Base-by-base conservation (phyloP, 2,797 vertebrate species). In the Pogonophryne albipinna region DNA sequence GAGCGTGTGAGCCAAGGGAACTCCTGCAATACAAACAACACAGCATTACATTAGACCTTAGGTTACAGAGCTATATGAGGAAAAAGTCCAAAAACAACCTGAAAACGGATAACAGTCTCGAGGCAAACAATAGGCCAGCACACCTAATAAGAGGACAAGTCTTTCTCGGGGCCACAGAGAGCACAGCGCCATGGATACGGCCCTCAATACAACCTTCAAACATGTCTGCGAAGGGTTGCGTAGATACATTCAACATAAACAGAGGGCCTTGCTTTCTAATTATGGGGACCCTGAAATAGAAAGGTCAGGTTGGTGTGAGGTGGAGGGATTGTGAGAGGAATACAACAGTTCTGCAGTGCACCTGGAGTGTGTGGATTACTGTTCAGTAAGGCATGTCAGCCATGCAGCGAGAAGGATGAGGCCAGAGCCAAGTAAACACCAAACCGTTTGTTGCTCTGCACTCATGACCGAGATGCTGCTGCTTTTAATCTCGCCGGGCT, bases 1-100 rank as follows among this genome's bases (percentile, higher is more conserved):
- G 98, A 97, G 73, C 94, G 96, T 6, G 98, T 99, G 87, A 99
- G 95, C 98, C 98, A 99, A 6, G 95, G 97, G 91, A 99, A 99
- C 55, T 98, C 98, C 98, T 99, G 79, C 87, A 94, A 46, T 34
- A 90, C 72, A 91, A 12, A 89, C 1, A 85, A 60, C 63, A 83
- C 10, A 80, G 16, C 3, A 42, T 51, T 23, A 47, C 50, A 56
- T 78, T 55, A 84, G 34, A 59, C 38, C 55, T 68, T 15, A 46
- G 53, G 70, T 23, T 49, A 62, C 7, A 7, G 15, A 10, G 11
- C 10, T 13, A 17, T 63, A 74, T 47, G 13, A 46, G 44, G 4
- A 20, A 13, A 57, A 1, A 14, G 9, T 50, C n/a, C 60, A 8
- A 4, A 38, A 15, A 60, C 27, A 38, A 50, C 23, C 3, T 60